These are phyloP conservation scores for Marasmarcha lunaedactyla DNA, from an alignment of 2,888 invertebrate species.

Conservation along the genomic window DNA sequence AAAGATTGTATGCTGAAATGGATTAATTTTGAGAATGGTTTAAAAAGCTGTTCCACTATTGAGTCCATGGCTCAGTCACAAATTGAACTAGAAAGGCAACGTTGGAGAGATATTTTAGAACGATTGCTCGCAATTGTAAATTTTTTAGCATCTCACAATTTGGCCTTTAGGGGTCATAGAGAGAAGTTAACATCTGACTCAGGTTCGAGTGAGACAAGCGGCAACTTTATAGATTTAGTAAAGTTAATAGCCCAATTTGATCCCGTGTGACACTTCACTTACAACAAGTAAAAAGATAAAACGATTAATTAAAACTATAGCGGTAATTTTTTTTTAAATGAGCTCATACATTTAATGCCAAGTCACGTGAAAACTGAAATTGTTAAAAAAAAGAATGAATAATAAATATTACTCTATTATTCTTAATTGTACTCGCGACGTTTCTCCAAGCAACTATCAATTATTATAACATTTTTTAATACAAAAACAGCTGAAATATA, in stretches of 20 bases:
- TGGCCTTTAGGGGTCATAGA: no score
- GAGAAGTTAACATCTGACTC: constrained; percentile 7
- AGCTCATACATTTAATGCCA: constrained; percentile 14
- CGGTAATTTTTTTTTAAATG: constrained; percentile 15
- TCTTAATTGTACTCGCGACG: constrained; percentile 14
- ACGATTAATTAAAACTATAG: constrained; percentile 10
- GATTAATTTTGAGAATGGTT: constrained; percentile 9
- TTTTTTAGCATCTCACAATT: constrained; percentile 12
- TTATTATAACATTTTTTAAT: constrained; percentile 15
- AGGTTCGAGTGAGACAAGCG: constrained; percentile 9
- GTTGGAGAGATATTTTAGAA: no score
- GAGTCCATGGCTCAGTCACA: constrained; percentile 7
- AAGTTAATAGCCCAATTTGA: no score
- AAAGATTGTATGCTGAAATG: constrained; percentile 7
- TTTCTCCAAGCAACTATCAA: constrained; percentile 12
- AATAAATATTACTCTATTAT: constrained; percentile 11
- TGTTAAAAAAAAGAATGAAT: constrained; percentile 8
- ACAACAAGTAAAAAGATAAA: constrained; percentile 11
- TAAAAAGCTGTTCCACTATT: constrained; percentile 3
- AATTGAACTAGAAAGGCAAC: constrained; percentile 10
- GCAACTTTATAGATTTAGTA: constrained; percentile 8
- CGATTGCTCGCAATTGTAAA: constrained; percentile 9
- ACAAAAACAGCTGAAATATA: constrained; percentile 8
- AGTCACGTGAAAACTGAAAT: constrained; percentile 8
- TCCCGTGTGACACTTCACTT: constrained; percentile 9